Evolutionary conservation across 2,888 invertebrate genomes (phyloP).

Genomic region (Drosophila mettleri): DNA sequence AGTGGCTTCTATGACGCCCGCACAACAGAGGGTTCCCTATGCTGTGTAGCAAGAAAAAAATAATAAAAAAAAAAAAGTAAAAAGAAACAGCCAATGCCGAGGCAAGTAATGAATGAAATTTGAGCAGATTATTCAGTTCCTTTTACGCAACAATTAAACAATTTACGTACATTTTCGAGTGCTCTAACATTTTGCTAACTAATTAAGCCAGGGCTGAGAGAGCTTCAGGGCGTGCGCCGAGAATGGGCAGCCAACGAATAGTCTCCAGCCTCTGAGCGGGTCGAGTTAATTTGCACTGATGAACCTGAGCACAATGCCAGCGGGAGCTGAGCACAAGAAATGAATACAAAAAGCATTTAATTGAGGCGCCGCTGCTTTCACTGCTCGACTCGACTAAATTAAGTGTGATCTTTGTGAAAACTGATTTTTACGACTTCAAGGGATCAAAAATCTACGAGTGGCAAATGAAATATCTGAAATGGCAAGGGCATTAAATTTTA

Average conservation of each 20-base stretch:
- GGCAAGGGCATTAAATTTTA: not conserved
- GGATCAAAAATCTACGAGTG: not conserved
- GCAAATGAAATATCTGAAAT: not conserved
- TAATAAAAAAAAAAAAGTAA: constrained; percentile 2
- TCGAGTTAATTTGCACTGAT: constrained; percentile 61
- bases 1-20: constrained; percentile 67
- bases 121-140: constrained; percentile 76
- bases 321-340: constrained; percentile 27
- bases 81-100: constrained; percentile 17
- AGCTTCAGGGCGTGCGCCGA: not conserved
- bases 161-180: constrained; percentile 71
- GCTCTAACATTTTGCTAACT: constrained; percentile 73
- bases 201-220: constrained; percentile 55
- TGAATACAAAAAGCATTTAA: constrained; percentile 44
- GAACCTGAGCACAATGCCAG: constrained; percentile 53
- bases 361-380: constrained; percentile 18
- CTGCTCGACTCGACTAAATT: not conserved
- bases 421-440: not conserved
- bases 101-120: constrained; percentile 75
- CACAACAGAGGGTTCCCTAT: not conserved
- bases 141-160: constrained; percentile 77
- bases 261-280: constrained; percentile 5
- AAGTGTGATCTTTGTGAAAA: constrained; percentile 9
- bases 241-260: constrained; percentile 7
- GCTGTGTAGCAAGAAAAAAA: constrained; percentile 7